Evolutionary conservation across 64 coral and sea anemone species (phyloP).

Genomic region (Platygyra sinensis): DNA sequence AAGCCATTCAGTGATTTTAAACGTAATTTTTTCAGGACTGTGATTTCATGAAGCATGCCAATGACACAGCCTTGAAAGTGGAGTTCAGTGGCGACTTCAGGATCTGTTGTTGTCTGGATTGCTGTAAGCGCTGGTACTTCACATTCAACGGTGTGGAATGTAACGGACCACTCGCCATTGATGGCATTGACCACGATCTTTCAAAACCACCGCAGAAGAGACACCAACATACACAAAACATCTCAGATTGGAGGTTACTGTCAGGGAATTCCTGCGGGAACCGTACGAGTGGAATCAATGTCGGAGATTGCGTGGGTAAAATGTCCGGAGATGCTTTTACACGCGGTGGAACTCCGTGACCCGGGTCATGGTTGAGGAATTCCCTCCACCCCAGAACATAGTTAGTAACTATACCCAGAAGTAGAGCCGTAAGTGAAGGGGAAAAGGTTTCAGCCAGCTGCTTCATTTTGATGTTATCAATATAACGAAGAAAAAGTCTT

Average conservation of each 20-base stretch:
- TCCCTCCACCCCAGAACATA: too few species aligned
- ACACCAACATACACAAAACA: not conserved
- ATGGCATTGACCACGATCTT: not conserved
- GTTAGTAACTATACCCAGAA: too few species aligned
- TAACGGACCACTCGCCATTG: conserved; percentile 6
- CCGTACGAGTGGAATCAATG: not conserved
- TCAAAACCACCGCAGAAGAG: not conserved
- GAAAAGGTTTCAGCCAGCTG: too few species aligned
- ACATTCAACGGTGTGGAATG: conserved; percentile 25
- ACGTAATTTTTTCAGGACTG: conserved; percentile 17
- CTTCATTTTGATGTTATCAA: too few species aligned
- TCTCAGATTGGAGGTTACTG: conserved; percentile 10
- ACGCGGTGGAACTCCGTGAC: conserved; percentile 1
- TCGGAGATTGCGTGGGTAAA: not conserved
- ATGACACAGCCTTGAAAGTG: too few species aligned
- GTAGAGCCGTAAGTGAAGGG: not conserved
- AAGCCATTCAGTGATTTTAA: too few species aligned
- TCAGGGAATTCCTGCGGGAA: not conserved
- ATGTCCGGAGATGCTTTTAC: not conserved
- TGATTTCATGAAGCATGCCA: too few species aligned
- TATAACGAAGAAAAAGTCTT: too few species aligned
- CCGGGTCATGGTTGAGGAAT: not conserved
- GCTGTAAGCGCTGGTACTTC: conserved; percentile 42
- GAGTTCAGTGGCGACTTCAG: conserved; percentile 20
- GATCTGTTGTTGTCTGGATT: not conserved